phyloP scores from a whole-genome alignment of 2,113 vertebrate genomes.

The Engraulis encrasicolus region DNA sequence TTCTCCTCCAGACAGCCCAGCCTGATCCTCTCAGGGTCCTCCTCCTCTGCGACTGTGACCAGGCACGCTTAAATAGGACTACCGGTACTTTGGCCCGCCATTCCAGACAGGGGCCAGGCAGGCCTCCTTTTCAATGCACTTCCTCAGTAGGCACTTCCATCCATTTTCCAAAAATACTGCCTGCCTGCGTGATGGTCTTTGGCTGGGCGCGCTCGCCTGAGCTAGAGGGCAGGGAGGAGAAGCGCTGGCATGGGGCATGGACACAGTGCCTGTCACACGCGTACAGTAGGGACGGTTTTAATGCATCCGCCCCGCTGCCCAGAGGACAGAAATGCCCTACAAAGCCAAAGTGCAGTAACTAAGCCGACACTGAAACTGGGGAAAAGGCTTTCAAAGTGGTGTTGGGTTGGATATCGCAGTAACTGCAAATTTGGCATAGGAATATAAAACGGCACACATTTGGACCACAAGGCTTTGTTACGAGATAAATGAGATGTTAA shows the following conservation, averaged over 20 bases:
- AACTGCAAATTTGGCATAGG: no score
- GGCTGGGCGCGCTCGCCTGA: slow-evolving; percentile 15
- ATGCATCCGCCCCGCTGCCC: not conserved
- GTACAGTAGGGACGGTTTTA: no score
- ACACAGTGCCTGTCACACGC: no score
- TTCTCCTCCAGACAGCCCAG: no score
- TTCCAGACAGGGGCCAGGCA: not conserved
- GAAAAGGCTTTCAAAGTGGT: no score
- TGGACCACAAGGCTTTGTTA: no score
- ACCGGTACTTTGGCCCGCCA: not conserved
- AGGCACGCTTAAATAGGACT: not conserved
- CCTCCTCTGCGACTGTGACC: not conserved
- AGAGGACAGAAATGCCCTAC: not conserved
- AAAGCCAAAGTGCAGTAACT: no score
- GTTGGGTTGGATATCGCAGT: no score
- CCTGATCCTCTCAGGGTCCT: not conserved
- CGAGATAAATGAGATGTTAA: no score
- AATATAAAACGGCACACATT: no score
- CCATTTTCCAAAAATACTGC: slow-evolving; percentile 31
- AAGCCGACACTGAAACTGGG: no score
- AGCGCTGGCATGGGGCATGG: no score
- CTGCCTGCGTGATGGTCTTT: slow-evolving; percentile 31
- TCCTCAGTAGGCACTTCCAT: slow-evolving; percentile 24
- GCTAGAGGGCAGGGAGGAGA: not conserved
- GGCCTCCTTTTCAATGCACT: slow-evolving; percentile 21